Evolutionary conservation across 2,888 invertebrate genomes (phyloP), one percentile per base, ranked within the genome.

Genomic region (Tillus elongatus): DNA sequence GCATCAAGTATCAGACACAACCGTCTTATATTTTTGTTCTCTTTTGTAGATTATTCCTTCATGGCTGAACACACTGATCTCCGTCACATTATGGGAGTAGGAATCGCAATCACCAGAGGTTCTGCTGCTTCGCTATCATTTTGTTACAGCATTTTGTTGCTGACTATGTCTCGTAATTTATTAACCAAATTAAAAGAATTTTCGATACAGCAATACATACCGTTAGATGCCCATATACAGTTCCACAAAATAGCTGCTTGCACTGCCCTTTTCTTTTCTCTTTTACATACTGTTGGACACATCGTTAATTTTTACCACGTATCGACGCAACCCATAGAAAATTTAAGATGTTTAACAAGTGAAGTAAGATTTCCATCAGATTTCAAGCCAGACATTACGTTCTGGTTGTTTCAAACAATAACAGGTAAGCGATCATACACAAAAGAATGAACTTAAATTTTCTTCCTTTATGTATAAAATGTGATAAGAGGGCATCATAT

Each of bases 231-330:
- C 0, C 91, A 95, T 56, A 92, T 96, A 36, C 92, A 91, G 57
- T 96, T 96, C 63, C 96, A 96, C 65, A 95, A 95, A 68, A 92
- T 96, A 36, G 91, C 90, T 0, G 96, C 95, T 0, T 87, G 91
- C 51, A 95, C 95, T 0, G 93, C 91, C 0, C 68, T 92, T 1
- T 90, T 95, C 67, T 95, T 95, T 67, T 89, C 92, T 0, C 69
- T 93, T 1, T 70, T 93, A 0, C 95, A 96, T 59, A 88, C 92
- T 0, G 82, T 91, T 2, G 95, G 95, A 0, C 96, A 96, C 56
- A 84, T 95, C 60, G 89, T 96, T 16, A 96, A 96, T 67, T 96
- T 96, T 66, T 96, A 96, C 63, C 95, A 96, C 58, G 88, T 96
- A 0, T 92, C 92, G 3, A 95, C 93, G 0, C 96, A 96, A 58